These are phyloP conservation scores for Trimorus sp. DNA, from an alignment of 2,888 invertebrate species.

Conservation along the genomic window DNA sequence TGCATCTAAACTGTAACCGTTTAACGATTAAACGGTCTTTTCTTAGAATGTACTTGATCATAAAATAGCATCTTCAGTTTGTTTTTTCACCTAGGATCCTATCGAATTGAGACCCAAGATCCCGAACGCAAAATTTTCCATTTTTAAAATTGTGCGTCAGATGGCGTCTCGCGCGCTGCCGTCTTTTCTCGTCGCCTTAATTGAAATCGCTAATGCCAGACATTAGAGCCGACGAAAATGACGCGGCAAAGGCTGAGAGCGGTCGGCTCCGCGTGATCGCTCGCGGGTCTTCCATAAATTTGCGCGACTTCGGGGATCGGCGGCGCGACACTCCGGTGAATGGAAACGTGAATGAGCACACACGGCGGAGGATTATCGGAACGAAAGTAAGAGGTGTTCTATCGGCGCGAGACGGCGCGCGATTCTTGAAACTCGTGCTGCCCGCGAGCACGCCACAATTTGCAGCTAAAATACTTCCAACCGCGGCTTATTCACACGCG, in stretches of 20 bases:
- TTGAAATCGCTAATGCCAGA: no score
- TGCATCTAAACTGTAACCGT: no score
- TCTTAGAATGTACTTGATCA: no score
- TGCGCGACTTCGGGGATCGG: constrained; percentile 47
- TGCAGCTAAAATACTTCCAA: constrained; percentile 57
- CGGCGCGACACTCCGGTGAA: constrained; percentile 68
- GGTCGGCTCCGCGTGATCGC: constrained; percentile 33
- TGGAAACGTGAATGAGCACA: constrained; percentile 78
- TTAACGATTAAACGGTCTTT: no score
- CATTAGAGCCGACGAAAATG: neutral
- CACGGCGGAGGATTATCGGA: constrained; percentile 67
- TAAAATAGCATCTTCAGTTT: no score
- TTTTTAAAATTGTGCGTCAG: no score
- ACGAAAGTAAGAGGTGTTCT: constrained; percentile 72
- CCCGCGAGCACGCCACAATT: constrained; percentile 40
- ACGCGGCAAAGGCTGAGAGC: neutral
- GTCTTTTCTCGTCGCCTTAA: no score
- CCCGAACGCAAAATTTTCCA: no score
- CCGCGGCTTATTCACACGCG: constrained; percentile 42
- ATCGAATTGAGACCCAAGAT: no score
- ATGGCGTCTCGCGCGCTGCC: no score
- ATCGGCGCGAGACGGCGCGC: constrained; percentile 64
- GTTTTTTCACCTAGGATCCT: no score
- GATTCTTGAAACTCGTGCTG: constrained; percentile 62
- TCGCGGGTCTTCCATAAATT: constrained; percentile 50